Percentiles rank a stretch among this genome's conserved stretches.
Conservation (phyloP, 2,797 vertebrate genomes). For the Allobates femoralis region DNA sequence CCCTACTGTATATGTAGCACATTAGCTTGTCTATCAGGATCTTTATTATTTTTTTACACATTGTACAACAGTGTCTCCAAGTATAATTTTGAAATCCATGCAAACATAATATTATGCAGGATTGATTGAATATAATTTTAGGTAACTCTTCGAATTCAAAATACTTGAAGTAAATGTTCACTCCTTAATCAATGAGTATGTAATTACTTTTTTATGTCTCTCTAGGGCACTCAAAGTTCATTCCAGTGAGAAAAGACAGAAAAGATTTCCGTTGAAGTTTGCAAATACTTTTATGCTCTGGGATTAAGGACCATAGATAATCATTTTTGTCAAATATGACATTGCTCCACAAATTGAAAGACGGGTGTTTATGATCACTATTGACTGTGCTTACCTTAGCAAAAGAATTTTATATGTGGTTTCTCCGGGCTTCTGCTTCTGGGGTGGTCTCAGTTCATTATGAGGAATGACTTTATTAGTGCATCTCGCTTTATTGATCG, state of each 20-base stretch:
- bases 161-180: slow-evolving; percentile 37
- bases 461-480: slow-evolving; percentile 24
- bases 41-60: slow-evolving; percentile 6
- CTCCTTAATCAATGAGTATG: slow-evolving; percentile 35
- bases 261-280: slow-evolving; percentile 41
- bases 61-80: neutral
- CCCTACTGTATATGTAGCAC: neutral
- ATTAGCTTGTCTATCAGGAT: neutral
- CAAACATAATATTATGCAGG: slow-evolving; percentile 39
- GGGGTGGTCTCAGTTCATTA: slow-evolving; percentile 24
- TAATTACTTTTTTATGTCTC: slow-evolving; percentile 10
- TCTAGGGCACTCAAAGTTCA: slow-evolving; percentile 6
- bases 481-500: slow-evolving; percentile 23
- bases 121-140: slow-evolving; percentile 36
- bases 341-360: slow-evolving; percentile 20
- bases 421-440: slow-evolving; percentile 11
- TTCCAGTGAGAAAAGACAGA: neutral
- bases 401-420: slow-evolving; percentile 6
- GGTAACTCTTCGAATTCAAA: slow-evolving; percentile 32
- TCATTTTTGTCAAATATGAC: slow-evolving; percentile 16
- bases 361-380: slow-evolving; percentile 5
- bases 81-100: slow-evolving; percentile 24
- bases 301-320: neutral
- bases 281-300: slow-evolving; percentile 34
- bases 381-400: slow-evolving; percentile 1